These are phyloP conservation scores for Mus pahari DNA, from an alignment of 2,113 vertebrate species.

Conservation along the genomic window DNA sequence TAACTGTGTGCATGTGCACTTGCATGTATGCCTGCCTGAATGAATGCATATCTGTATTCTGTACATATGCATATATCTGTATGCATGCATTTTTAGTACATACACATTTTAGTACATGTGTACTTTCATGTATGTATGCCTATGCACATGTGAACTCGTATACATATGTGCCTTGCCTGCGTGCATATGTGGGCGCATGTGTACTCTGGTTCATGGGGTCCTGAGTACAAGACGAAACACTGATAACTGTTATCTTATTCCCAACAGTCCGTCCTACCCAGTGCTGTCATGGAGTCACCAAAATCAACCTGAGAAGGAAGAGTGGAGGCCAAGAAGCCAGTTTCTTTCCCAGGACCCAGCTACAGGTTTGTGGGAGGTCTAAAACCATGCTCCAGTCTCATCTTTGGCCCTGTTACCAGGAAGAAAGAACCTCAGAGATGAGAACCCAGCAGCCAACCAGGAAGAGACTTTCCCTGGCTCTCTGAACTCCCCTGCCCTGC, in stretches of 20 bases:
- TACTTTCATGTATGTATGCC: neutral
- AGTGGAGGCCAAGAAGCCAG: neutral
- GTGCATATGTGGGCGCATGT: neutral
- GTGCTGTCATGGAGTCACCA: neutral
- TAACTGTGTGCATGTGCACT: neutral
- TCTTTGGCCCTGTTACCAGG: fast-evolving
- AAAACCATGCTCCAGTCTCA: neutral
- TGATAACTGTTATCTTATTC: neutral
- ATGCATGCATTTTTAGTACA: neutral
- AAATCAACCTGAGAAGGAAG: neutral
- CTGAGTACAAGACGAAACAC: neutral
- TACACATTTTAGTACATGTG: neutral
- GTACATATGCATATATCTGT: neutral
- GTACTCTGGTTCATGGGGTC: too few relatives aligned
- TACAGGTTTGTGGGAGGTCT: neutral
- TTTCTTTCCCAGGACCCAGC: neutral
- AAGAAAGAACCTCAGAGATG: neutral
- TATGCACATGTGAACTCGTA: neutral
- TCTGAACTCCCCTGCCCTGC: neutral
- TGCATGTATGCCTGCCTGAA: neutral
- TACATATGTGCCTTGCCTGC: neutral
- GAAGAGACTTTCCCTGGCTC: neutral
- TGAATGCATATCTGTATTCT: neutral
- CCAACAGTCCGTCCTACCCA: neutral
- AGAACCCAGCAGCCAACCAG: neutral